These are phyloP conservation scores for Buphagus erythrorhynchus DNA, from an alignment of 2,797 vertebrate genomes.

Conservation along the genomic window DNA sequence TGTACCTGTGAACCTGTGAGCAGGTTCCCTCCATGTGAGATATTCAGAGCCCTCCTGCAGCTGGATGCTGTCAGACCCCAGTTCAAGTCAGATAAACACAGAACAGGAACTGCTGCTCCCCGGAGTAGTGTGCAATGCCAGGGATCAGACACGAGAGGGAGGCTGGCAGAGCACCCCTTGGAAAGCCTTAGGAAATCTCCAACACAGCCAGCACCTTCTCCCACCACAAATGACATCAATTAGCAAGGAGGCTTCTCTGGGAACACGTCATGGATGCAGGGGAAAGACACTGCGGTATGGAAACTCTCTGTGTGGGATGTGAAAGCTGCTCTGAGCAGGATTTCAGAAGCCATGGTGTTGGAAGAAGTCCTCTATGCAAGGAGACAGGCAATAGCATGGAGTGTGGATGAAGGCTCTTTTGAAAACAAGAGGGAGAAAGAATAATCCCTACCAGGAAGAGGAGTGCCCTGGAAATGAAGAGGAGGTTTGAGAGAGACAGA, in stretches of 20 bases:
- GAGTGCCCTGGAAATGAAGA: not conserved
- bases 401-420: not conserved
- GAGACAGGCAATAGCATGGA: not conserved
- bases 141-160: conserved; percentile 44
- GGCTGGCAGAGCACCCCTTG: not conserved
- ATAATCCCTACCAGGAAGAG: not conserved
- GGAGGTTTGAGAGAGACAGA: not conserved
- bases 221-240: not conserved
- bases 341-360: not conserved
- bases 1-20: not conserved
- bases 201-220: not conserved
- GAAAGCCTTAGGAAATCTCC: not conserved
- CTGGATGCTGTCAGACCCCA: not conserved
- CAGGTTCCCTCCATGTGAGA: not conserved
- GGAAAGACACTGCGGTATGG: not conserved
- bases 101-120: not conserved
- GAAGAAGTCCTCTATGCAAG: not conserved
- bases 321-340: not conserved
- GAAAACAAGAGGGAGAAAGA: not conserved
- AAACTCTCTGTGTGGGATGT: not conserved
- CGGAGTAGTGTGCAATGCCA: not conserved
- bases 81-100: not conserved
- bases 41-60: not conserved
- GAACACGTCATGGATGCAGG: not conserved
- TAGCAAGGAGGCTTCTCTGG: not conserved